Base-by-base conservation (phyloP, 2,113 vertebrate species). In the Shinisaurus crocodilurus region DNA sequence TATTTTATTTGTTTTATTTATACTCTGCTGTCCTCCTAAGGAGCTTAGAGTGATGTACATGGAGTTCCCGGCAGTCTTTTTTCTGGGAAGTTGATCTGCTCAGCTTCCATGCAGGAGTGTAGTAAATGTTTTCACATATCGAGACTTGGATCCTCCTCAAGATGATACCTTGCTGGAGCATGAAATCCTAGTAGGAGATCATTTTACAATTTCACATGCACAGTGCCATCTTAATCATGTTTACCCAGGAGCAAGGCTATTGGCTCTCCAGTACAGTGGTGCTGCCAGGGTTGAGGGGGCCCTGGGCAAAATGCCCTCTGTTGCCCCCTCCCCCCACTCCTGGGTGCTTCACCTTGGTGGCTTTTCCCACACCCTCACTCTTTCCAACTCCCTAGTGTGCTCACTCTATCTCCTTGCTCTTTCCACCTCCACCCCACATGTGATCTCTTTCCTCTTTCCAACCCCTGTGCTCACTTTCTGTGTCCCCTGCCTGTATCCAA, bases 1-100 rank as follows among this genome's bases (percentile, higher is more conserved):
- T 88, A 67, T 48, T 88, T 80, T 67, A 34, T 45, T 82, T 63
- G 9, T n/a, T 89, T 32, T 83, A 75, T 83, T 83, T 75, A 40
- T 45, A 63, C 13, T 32, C 8, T 77, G 5, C 12, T 7, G n/a
- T 82, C 27, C 16, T 88, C n/a, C 50, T 48, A 60, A 82, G 67
- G 32, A 84, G 37, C 40, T 60, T 3, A 57, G 45, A 81, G 48
- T 88, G 67, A 82, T 82, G 48, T 88, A 72, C 65, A 72, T 40
- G 9, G 63, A 88, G 87, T 70, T 88, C 79, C 27, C 13, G 70
- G 43, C 54, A 74, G 40, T 20, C 34, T 40, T 77, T 6, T 48
- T 43, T 48, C 40, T 76, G 34, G 20, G n/a, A 27, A 25, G n/a
- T 50, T 27, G 13, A 63, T 76, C 37, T 84, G 82, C 5, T n/a